Evolutionary conservation across 2,797 vertebrate species (phyloP).

Genomic region (Rhynchonycteris naso): DNA sequence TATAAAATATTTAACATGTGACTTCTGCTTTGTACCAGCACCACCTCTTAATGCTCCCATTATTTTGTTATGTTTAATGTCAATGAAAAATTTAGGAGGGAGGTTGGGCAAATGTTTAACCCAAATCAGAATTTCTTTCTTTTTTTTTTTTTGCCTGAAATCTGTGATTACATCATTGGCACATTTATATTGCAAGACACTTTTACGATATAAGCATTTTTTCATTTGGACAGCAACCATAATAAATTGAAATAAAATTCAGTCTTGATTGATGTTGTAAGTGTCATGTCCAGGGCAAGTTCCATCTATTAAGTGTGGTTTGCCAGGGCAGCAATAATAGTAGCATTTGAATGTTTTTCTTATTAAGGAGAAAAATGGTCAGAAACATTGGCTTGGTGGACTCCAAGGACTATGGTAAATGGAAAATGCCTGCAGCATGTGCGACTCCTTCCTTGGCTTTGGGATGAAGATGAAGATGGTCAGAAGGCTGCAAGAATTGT

Average conservation of each 20-base stretch:
- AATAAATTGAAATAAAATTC: slow-evolving; percentile 91
- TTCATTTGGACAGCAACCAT: slow-evolving; percentile 88
- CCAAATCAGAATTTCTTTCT: slow-evolving; percentile 82
- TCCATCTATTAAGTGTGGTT: slow-evolving; percentile 88
- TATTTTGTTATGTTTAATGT: slow-evolving; percentile 80
- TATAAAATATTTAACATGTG: slow-evolving; percentile 82
- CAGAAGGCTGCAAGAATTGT: slow-evolving; percentile 72
- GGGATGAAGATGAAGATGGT: slow-evolving; percentile 78
- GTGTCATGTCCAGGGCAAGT: slow-evolving; percentile 87
- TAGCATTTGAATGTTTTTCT: slow-evolving; percentile 91
- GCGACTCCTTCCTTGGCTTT: slow-evolving; percentile 78
- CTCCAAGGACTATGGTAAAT: slow-evolving; percentile 83
- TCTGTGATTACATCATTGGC: slow-evolving; percentile 88
- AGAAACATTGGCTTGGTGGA: slow-evolving; percentile 84
- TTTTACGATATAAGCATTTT: slow-evolving; percentile 89
- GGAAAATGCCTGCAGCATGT: slow-evolving; percentile 82
- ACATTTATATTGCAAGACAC: slow-evolving; percentile 86
- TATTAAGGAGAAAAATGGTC: slow-evolving; percentile 89
- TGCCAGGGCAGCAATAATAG: slow-evolving; percentile 90
- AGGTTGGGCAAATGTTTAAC: slow-evolving; percentile 83
- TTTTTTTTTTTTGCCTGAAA: slow-evolving; percentile 77
- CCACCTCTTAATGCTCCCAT: slow-evolving; percentile 78
- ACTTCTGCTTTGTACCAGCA: slow-evolving; percentile 72
- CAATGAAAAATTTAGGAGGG: slow-evolving; percentile 85
- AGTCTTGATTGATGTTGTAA: slow-evolving; percentile 86